Evolutionary conservation across 2,888 invertebrate species (phyloP).

Genomic region (Isotomurus palustris): DNA sequence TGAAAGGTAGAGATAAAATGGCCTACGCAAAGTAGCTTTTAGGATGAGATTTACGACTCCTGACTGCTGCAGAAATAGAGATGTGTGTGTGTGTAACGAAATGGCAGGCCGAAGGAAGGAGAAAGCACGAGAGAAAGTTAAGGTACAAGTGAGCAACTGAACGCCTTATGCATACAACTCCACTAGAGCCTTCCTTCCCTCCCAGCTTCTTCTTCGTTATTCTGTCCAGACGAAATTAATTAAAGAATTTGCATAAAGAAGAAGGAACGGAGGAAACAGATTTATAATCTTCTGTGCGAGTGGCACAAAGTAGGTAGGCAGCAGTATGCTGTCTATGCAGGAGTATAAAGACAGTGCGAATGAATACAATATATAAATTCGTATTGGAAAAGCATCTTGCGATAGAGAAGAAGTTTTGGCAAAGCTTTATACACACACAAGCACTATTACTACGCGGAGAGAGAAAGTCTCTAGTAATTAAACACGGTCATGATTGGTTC

Average conservation of each 20-base stretch:
- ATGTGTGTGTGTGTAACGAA: constrained; percentile 1
- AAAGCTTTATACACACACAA: too few relatives aligned
- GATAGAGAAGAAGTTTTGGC: too few relatives aligned
- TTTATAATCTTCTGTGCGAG: constrained; percentile 4
- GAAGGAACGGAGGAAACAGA: constrained; percentile 11
- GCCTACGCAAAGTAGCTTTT: constrained; percentile 5
- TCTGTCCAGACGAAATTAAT: constrained; percentile 36
- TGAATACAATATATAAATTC: too few relatives aligned
- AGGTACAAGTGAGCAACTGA: too few relatives aligned
- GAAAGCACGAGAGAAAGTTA: too few relatives aligned
- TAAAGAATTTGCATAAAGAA: constrained; percentile 37
- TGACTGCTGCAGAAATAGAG: constrained; percentile 14
- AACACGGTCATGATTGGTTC: background rate
- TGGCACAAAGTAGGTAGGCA: background rate
- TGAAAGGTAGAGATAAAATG: constrained; percentile 12
- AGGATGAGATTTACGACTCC: constrained; percentile 11
- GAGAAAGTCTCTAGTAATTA: too few relatives aligned
- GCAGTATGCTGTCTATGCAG: background rate
- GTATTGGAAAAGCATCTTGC: too few relatives aligned
- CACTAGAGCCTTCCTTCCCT: too few relatives aligned
- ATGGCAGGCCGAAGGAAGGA: background rate
- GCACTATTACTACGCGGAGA: too few relatives aligned
- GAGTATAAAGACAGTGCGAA: background rate
- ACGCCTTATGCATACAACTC: too few relatives aligned
- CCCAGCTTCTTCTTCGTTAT: too few relatives aligned